Evolutionary conservation across 2,797 vertebrate genomes (phyloP), one percentile per base, ranked within the genome.

Genomic region (Alfaro cultratus): DNA sequence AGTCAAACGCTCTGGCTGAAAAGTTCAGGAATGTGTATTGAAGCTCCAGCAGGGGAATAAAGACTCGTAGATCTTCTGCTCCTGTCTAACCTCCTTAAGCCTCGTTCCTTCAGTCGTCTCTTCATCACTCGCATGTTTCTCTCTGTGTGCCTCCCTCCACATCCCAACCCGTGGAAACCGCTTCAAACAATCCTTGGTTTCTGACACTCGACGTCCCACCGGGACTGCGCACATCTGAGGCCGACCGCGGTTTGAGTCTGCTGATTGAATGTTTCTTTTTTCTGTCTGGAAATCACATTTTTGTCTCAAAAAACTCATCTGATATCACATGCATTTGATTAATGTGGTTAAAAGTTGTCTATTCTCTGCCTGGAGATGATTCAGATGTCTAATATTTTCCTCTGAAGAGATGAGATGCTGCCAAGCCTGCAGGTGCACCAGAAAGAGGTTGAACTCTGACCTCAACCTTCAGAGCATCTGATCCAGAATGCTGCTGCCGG

Each of bases 11-110:
- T 11, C 74, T 89, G 89, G 84, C 81, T 83, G 81, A 88, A 92
- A 92, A 90, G 87, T 91, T 89, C 90, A 88, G 89, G 90, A 93
- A 91, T 85, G 91, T 91, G 85, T 89, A 83, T 73, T 0, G 83
- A 62, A 76, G 84, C 90, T 87, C 31, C 88, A 88, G 92, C 88
- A 60, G 73, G 88, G 84, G 88, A 93, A 91, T 88, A 90, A 84
- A 90, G 78, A 68, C 80, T 11, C 47, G 77, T 83, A 86, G 89
- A 90, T 81, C 87, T 23, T 81, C 83, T 80, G 79, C 74, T 88
- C 80, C 49, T 36, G 68, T 80, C 86, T 80, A 82, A 83, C 82
- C 81, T 85, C 86, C 78, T 72, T 64, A 79, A 88, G 87, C 86
- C 83, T 81, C 82, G 77, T 89, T 88, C 77, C 86, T 74, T 86